Conservation (phyloP, 2,888 invertebrate species). For the Cristatella mucedo region DNA sequence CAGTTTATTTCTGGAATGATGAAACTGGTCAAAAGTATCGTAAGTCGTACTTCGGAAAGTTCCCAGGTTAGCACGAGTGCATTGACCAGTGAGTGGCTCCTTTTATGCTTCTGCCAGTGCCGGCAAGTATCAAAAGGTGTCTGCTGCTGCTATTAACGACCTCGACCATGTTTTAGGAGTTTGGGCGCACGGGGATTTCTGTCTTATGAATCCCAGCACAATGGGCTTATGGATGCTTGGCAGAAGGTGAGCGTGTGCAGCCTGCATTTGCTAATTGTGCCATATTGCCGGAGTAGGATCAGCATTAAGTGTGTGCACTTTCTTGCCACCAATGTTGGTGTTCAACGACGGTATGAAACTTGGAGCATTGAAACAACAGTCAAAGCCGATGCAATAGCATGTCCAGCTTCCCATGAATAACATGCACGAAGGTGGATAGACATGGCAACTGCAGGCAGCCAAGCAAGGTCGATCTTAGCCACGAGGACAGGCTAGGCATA, state of each 20-base stretch:
- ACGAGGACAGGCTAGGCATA: too few relatives aligned
- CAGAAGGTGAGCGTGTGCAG: conserved; percentile 35
- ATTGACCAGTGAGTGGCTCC: background rate
- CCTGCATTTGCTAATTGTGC: too few relatives aligned
- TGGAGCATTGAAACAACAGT: too few relatives aligned
- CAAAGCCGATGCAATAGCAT: too few relatives aligned
- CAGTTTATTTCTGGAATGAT: conserved; percentile 43
- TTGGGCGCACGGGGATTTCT: conserved; percentile 47
- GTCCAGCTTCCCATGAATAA: too few relatives aligned
- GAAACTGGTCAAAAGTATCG: conserved; percentile 38
- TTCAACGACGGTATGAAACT: too few relatives aligned
- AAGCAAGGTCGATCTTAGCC: too few relatives aligned
- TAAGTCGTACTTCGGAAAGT: conserved; percentile 41
- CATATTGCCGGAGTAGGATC: too few relatives aligned
- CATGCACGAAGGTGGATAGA: too few relatives aligned
- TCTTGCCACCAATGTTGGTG: too few relatives aligned
- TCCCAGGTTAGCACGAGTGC: conserved; percentile 18
- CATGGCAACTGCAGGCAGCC: too few relatives aligned
- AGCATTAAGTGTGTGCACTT: too few relatives aligned
- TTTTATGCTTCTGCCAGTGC: background rate
- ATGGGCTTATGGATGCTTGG: conserved; percentile 47
- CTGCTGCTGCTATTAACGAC: background rate
- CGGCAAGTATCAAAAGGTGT: background rate
- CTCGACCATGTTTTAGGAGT: conserved; percentile 29
- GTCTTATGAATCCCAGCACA: conserved; percentile 40